Evolutionary conservation across 2,113 vertebrate genomes (phyloP), one percentile per base, ranked within the genome.

Genomic region (Sceloporus tristichus): DNA sequence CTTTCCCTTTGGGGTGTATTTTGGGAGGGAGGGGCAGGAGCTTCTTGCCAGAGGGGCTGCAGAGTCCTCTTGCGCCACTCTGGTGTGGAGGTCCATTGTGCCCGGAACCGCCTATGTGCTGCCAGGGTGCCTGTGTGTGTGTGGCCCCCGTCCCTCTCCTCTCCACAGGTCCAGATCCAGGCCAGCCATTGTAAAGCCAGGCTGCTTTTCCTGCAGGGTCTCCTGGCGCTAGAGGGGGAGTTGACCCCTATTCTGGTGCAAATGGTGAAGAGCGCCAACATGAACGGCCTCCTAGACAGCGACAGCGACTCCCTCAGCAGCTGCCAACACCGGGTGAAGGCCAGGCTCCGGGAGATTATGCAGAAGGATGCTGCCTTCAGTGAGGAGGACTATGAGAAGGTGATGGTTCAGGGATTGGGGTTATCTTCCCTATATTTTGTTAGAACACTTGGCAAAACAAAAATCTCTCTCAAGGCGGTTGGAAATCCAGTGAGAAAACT

Each of bases 191-290:
- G 48, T 6, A 48, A 48, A 6, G 48, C 4, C 48, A 5, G 48
- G 48, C 48, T 48, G 48, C 48, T 73, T 85, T 48, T 80, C 78
- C 89, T n/a, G 56, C 95, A 99, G 99, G 99, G 99, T 34, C 95
- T 99, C 88, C 95, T 99, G 94, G 99, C 99, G 48, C 94, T 99
- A 92, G 99, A 99, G 94, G 99, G 98, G 0, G 99, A 99, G 95
- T 96, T 99, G 92, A 99, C 99, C 0, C 99, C 99, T 80, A 99
- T 99, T 96, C 95, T 99, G 94, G 99, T 99, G 83, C 98, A 99
- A 96, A 99, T 99, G 99, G 99, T 99, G 89, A 99, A 99, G 96
- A 99, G 99, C 68, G 99, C 99, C 94, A 99, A 99, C 94, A 99
- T 99, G 99, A 99, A 99, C 0, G 99, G 99, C 29, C 97, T 99